These are phyloP conservation scores for Carettochelys insculpta DNA, from an alignment of 2,113 vertebrate genomes.

Conservation along the genomic window DNA sequence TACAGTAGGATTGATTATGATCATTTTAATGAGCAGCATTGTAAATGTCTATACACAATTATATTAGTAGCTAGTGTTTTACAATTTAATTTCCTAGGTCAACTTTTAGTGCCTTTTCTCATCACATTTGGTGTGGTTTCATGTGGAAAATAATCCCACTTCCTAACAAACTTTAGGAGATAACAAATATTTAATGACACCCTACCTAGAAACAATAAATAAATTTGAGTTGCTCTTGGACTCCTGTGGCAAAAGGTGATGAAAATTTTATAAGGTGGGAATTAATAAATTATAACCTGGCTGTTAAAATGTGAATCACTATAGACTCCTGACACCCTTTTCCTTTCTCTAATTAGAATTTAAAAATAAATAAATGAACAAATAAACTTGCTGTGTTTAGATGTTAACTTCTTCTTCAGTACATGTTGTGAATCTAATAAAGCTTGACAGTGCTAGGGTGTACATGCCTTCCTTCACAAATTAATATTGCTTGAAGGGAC, in stretches of 20 bases:
- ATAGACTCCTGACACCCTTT: constrained; percentile 79
- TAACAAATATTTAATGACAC: constrained; percentile 87
- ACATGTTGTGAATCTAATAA: constrained; percentile 33
- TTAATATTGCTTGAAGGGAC: constrained; percentile 14
- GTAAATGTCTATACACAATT: constrained; percentile 49
- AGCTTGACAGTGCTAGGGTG: constrained; percentile 27
- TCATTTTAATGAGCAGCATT: constrained; percentile 58
- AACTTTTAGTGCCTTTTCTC: constrained; percentile 63
- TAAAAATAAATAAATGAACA: constrained; percentile 80
- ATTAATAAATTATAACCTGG: constrained; percentile 87
- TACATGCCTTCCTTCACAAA: constrained; percentile 38
- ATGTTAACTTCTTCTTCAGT: constrained; percentile 50
- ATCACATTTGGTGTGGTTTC: constrained; percentile 68
- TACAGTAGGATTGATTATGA: constrained; percentile 65
- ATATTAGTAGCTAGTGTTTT: constrained; percentile 43
- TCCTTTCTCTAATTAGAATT: constrained; percentile 80
- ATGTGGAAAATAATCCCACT: constrained; percentile 71
- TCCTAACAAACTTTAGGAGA: constrained; percentile 76
- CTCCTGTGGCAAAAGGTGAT: constrained; percentile 79
- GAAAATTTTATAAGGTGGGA: constrained; percentile 83
- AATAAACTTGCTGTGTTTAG: constrained; percentile 65
- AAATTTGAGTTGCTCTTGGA: constrained; percentile 80
- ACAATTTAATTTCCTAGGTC: constrained; percentile 65
- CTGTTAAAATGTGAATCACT: constrained; percentile 84
- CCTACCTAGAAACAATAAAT: constrained; percentile 85